phyloP scores from a whole-genome alignment of 2,113 vertebrate genomes.

The Ardeotis arabs region DNA sequence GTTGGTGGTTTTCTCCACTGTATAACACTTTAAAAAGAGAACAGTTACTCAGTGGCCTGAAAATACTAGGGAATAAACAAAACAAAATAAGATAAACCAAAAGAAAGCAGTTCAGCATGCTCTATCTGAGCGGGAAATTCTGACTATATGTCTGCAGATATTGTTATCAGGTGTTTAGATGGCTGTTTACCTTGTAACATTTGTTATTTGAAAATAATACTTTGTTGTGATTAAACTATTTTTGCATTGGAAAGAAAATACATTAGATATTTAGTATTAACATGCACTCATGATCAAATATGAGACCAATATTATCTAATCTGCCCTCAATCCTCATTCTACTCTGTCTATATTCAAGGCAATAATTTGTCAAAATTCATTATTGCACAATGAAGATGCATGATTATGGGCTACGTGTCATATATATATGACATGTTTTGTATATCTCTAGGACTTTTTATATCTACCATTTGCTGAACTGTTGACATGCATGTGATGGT shows the following conservation, averaged over 20 bases:
- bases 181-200: background rate
- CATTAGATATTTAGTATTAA: background rate
- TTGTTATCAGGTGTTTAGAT: background rate
- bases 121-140: background rate
- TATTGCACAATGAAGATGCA: background rate
- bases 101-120: background rate
- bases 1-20: rapidly evolving
- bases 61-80: background rate
- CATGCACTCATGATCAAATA: background rate
- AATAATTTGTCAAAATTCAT: background rate
- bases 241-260: background rate
- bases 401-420: background rate
- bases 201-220: background rate
- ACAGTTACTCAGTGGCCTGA: background rate
- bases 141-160: background rate
- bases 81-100: too few relatives aligned
- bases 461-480: background rate
- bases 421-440: background rate
- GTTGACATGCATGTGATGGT: background rate
- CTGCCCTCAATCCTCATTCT: background rate
- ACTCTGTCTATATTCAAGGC: background rate
- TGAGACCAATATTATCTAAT: background rate
- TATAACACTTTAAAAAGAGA: background rate
- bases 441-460: background rate
- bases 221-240: background rate